Evolutionary conservation across 2,113 vertebrate genomes (phyloP).

Genomic region (Fukomys damarensis): DNA sequence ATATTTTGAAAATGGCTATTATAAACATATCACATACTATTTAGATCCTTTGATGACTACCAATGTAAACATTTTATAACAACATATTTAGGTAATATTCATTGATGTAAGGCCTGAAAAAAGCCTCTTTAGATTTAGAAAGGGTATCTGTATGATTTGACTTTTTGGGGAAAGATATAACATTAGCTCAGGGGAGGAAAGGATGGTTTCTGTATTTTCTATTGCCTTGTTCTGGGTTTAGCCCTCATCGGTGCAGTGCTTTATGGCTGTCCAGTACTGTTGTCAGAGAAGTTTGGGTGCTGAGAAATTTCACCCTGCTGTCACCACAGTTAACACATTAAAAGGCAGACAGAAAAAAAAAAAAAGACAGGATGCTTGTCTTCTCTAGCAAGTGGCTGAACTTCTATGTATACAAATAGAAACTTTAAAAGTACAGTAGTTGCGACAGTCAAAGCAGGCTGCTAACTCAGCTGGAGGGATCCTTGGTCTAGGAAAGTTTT

Average conservation of each 20-base stretch:
- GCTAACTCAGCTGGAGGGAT: neutral
- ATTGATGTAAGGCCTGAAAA: neutral
- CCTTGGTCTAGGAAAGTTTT: neutral
- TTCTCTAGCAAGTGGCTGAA: constrained; percentile 7
- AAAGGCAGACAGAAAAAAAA: neutral
- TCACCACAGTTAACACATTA: neutral
- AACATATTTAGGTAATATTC: no score
- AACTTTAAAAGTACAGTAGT: constrained; percentile 14
- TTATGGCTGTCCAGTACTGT: neutral
- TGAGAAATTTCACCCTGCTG: neutral
- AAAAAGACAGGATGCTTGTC: neutral
- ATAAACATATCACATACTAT: no score
- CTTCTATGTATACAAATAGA: neutral
- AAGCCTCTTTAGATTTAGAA: neutral
- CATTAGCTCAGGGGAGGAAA: neutral
- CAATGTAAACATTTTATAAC: no score
- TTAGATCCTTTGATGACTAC: no score
- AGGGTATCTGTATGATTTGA: neutral
- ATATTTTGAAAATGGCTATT: no score
- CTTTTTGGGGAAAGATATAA: neutral
- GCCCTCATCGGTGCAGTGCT: neutral
- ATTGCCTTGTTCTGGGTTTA: neutral
- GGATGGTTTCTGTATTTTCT: neutral
- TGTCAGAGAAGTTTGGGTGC: neutral
- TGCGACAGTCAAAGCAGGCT: neutral